Base-by-base conservation (phyloP, 1,140 invertebrate genomes). In the Luehdorfia chinensis region DNA sequence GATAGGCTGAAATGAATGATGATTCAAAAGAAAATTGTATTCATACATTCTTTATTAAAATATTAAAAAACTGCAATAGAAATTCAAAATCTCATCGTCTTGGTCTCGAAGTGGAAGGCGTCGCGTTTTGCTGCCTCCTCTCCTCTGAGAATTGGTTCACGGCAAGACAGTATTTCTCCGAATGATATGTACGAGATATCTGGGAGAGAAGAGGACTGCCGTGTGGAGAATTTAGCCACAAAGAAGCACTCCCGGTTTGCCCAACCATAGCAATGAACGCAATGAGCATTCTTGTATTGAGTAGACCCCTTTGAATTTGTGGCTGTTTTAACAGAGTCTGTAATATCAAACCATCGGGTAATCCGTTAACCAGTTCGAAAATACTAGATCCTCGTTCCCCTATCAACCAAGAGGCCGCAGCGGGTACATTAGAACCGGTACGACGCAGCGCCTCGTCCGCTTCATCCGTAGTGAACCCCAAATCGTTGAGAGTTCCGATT, bases 191-290 rank as follows among this genome's bases (percentile, higher is more conserved):
- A 14, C 81, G 68, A 0, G 78, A 83, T 37, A 85, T 85, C 25
- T 85, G 79, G 0, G 77, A 75, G 7, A 86, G 49, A 3, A 86
- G 50, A 0, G 79, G 79, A 37, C 71, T 77, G 0, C 83, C 78
- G 32, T 84, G 81, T 0, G 81, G 77, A 1, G 81, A 83, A 18
- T 83, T 83, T 3, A 85, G 50, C 81, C 81, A 85, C 0, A 85
- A 15, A 5, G 75, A 60, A 1, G 81, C 81, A 28, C 67, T 80
- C 2, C 76, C 77, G 0, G 67, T 73, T 36, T 78, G 72, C 0
- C 79, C 79, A 0, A 85, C 76, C 79, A 85, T 85, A 0, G 74
- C 74, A 18, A 86, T 86, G 25, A 86, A 86, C 0, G 81, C 81
- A 0, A 77, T 75, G n/a, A 86, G 25, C 83, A 86, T 86, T 3